A percentile compares a stretch with the other conserved stretches of the same genome.
Evolutionary conservation across 2,797 vertebrate genomes (phyloP).

Genomic region (Thalassophryne amazonica): DNA sequence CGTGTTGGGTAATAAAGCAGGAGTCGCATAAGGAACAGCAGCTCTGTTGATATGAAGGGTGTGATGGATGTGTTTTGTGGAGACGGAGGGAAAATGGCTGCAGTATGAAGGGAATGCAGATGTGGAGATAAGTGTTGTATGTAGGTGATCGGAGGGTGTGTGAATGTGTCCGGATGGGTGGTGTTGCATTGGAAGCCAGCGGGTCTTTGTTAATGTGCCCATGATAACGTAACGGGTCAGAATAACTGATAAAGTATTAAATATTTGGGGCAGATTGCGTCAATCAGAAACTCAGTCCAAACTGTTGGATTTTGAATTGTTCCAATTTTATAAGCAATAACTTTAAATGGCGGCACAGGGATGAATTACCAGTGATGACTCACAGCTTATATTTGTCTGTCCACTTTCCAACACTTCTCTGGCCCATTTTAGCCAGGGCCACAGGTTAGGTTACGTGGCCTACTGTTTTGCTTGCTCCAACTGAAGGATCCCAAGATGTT

Average conservation of each 20-base stretch:
- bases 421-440: no score
- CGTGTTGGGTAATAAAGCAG: conserved; percentile 53
- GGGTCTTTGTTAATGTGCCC: conserved; percentile 44
- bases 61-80: conserved; percentile 38
- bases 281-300: not conserved
- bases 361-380: no score
- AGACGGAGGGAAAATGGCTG: conserved; percentile 8
- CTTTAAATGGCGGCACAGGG: no score
- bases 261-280: not conserved
- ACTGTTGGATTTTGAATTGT: not conserved
- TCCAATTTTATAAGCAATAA: no score
- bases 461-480: no score
- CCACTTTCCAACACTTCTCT: no score
- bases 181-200: conserved; percentile 28
- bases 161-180: conserved; percentile 55
- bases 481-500: no score
- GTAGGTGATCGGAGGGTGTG: conserved; percentile 28
- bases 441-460: no score
- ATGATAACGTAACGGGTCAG: conserved; percentile 43
- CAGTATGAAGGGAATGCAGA: conserved; percentile 37
- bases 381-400: no score
- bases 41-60: conserved; percentile 37
- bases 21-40: conserved; percentile 28
- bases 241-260: conserved; percentile 16
- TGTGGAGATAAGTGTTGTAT: conserved; percentile 28